Evolutionary conservation across 1,140 invertebrate species (phyloP), one percentile per base, ranked within the genome.

Genomic region (Sycobia sp.): DNA sequence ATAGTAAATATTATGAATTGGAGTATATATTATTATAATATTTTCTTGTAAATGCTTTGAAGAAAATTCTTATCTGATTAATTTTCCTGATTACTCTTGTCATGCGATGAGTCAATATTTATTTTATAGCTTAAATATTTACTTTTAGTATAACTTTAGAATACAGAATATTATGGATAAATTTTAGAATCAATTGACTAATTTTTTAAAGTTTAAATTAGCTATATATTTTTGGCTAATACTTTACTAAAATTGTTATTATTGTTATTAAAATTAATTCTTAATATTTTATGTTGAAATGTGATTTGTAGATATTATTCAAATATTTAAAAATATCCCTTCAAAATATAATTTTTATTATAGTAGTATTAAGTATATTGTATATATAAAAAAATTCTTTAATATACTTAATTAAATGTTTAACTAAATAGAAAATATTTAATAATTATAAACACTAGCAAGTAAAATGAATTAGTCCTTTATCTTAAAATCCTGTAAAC

Each of bases 71-170:
- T 36, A 32, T 22, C 36, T 9, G 18, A 36, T 54, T 46, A n/a
- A 44, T 18, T 46, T 54, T 38, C n/a, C 16, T 18, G 32, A 29
- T 43, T 53, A 62, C 20, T 25, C 25, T 13, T 36, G n/a, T 46
- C 39, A n/a, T n/a, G 25, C 18, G 25, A 51, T 34, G 43, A 58
- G 32, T 47, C 32, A 36, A n/a, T n/a, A n/a, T n/a, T 4, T 47
- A 18, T 58, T 46, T 58, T 41, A 8, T 41, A 41, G 11, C 10
- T 41, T 41, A 20, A n/a, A n/a, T n/a, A n/a, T n/a, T n/a, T n/a
- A n/a, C n/a, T n/a, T n/a, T n/a, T n/a, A n/a, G n/a, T n/a, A n/a
- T n/a, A n/a, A n/a, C n/a, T n/a, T n/a, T n/a, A n/a, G n/a, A n/a
- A n/a, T n/a, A n/a, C n/a, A n/a, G n/a, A n/a, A n/a, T n/a, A n/a